Evolutionary conservation across 2,888 invertebrate genomes (phyloP), one percentile per base, ranked within the genome.

Genomic region (Pseudococcus longispinus): DNA sequence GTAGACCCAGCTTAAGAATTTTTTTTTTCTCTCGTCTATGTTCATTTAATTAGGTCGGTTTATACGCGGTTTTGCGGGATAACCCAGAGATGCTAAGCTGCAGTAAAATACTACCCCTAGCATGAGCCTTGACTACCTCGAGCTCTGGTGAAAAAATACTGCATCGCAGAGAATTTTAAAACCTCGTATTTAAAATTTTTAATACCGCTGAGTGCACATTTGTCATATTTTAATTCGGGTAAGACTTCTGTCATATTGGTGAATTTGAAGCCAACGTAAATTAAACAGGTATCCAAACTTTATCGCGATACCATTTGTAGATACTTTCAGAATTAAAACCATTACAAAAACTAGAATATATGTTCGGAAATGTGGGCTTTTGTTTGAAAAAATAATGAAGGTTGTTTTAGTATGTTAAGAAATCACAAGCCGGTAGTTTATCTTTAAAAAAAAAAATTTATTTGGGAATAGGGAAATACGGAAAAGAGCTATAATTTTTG

Each of bases 11-110:
- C 20, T 60, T 60, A 60, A 70, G 15, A 32, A 15, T 70, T 70
- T 70, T 65, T 26, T 23, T 13, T 11, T n/a, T n/a, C n/a, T 29
- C 29, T 70, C 32, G 32, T 15, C 60, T 9, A 32, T 29, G 29
- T 70, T 70, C 70, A 70, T 70, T 29, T 70, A 70, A 70, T 70
- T 70, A 70, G 29, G 15, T 29, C 29, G 26, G 70, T 29, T 70
- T 65, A 23, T 26, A 70, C 18, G 70, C 70, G 70, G 32, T 70
- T 70, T 70, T 70, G 32, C 29, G 18, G 26, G 65, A 8, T 65
- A 5, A 55, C 3, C n/a, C 4, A 8, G n/a, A 60, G 9, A 60
- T 60, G 23, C 20, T 60, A 60, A 60, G 60, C 60, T 60, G 60
- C 60, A 60, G 23, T 20, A 9, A 23, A 60, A 60, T 60, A n/a